phyloP scores from a whole-genome alignment of 2,888 invertebrate genomes.

The Dexiosoma caninum region DNA sequence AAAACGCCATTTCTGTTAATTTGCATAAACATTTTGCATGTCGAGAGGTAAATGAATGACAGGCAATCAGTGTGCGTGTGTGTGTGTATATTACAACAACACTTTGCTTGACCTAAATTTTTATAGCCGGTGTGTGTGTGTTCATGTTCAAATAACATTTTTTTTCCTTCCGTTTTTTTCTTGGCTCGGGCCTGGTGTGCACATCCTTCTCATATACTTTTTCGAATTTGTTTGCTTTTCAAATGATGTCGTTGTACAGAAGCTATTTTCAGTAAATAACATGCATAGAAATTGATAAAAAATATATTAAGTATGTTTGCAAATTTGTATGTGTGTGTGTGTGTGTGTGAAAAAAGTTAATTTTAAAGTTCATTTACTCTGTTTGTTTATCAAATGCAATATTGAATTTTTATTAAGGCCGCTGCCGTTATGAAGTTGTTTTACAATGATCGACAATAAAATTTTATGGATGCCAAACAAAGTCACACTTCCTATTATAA shows the following conservation, averaged over 20 bases:
- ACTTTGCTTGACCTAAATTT: conserved; percentile 15
- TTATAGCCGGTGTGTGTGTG: background rate
- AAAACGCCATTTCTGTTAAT: conserved; percentile 40
- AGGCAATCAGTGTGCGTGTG: background rate
- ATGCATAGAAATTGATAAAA: conserved; percentile 23
- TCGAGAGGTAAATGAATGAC: background rate
- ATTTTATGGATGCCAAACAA: background rate
- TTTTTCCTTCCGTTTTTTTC: background rate
- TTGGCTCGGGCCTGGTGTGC: too few relatives aligned
- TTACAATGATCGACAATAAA: background rate
- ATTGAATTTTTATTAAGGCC: conserved; percentile 30
- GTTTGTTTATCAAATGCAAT: background rate
- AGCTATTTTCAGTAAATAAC: conserved; percentile 27
- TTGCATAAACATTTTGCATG: conserved; percentile 44
- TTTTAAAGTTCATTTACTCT: conserved; percentile 3
- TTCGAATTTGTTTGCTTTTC: conserved; percentile 28
- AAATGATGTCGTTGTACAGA: conserved; percentile 40
- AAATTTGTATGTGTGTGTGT: too few relatives aligned
- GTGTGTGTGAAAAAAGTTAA: conserved; percentile 7
- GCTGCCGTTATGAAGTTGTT: background rate
- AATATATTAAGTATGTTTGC: background rate
- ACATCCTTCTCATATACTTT: conserved; percentile 7
- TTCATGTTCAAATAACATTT: background rate
- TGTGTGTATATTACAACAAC: background rate
- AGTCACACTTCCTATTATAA: background rate